These are phyloP conservation scores for Cremastinae sp. DNA, from an alignment of 2,888 invertebrate genomes.

Conservation along the genomic window DNA sequence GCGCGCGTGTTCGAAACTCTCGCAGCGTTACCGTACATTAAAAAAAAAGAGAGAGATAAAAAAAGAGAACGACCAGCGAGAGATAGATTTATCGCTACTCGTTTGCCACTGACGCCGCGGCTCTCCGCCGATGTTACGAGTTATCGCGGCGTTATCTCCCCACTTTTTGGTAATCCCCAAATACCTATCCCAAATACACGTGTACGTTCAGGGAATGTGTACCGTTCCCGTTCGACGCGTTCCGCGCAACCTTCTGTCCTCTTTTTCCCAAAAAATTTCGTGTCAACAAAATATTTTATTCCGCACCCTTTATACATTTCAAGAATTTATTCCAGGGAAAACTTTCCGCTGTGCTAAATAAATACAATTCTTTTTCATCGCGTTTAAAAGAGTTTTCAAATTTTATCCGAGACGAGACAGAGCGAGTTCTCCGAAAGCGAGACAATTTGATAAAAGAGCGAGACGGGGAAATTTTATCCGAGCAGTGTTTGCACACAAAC, in stretches of 20 bases:
- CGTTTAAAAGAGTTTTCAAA: no score
- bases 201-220: conserved; percentile 26
- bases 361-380: no score
- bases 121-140: conserved; percentile 42
- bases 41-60: conserved; percentile 32
- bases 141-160: conserved; percentile 57
- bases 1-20: conserved; percentile 9
- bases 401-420: neutral
- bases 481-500: neutral
- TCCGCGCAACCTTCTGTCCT: no score
- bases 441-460: no score
- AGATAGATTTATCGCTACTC: conserved; percentile 59
- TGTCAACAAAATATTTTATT: no score
- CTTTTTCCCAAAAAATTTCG: no score
- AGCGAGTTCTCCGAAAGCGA: neutral
- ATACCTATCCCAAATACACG: conserved; percentile 36
- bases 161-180: conserved; percentile 58
- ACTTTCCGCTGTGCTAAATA: no score
- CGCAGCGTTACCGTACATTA: conserved; percentile 17
- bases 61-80: conserved; percentile 43
- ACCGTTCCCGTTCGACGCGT: neutral
- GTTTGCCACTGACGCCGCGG: conserved; percentile 51
- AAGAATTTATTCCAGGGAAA: no score
- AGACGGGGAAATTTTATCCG: neutral
- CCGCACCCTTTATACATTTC: no score